Percentiles rank a stretch among this genome's conserved stretches.
Evolutionary conservation across 2,888 invertebrate species (phyloP).

Genomic region (Tenthredo scrophulariae): DNA sequence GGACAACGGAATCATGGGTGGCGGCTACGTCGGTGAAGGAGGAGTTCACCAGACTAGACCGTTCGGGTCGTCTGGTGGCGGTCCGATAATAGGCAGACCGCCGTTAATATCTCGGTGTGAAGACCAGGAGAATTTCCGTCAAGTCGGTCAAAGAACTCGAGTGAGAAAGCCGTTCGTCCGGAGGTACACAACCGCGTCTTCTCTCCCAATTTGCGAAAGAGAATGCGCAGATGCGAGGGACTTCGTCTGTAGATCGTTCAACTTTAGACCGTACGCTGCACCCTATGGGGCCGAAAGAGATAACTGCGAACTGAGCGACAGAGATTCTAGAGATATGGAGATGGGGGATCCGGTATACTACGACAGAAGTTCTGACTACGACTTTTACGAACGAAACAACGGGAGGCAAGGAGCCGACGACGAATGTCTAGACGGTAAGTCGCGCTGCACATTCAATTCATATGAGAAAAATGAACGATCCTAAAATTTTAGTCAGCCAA

Average conservation of each 20-base stretch:
- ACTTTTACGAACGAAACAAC: constrained; percentile 90
- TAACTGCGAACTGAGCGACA: constrained; percentile 94
- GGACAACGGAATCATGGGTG: constrained; percentile 68
- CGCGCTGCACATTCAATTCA: background rate
- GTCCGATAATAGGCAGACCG: constrained; percentile 77
- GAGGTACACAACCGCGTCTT: constrained; percentile 86
- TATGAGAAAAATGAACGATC: background rate
- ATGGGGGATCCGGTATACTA: constrained; percentile 92
- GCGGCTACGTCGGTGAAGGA: constrained; percentile 73
- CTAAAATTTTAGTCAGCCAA: constrained; percentile 86
- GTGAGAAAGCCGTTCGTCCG: constrained; percentile 89
- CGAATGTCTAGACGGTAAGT: constrained; percentile 92
- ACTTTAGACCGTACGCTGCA: constrained; percentile 86
- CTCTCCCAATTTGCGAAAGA: constrained; percentile 89
- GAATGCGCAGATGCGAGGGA: constrained; percentile 91
- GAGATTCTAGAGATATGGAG: constrained; percentile 91
- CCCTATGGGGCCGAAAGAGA: constrained; percentile 85
- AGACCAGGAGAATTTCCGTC: constrained; percentile 90
- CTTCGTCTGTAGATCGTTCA: constrained; percentile 92
- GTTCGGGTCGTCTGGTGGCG: constrained; percentile 73
- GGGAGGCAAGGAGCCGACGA: constrained; percentile 85
- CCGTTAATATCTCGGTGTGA: constrained; percentile 85
- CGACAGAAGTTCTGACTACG: constrained; percentile 90
- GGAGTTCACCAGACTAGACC: constrained; percentile 73
- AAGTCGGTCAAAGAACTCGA: constrained; percentile 88